Evolutionary conservation across 2,113 vertebrate species (phyloP), one percentile per base, ranked within the genome.

Genomic region (Halichoeres trimaculatus): DNA sequence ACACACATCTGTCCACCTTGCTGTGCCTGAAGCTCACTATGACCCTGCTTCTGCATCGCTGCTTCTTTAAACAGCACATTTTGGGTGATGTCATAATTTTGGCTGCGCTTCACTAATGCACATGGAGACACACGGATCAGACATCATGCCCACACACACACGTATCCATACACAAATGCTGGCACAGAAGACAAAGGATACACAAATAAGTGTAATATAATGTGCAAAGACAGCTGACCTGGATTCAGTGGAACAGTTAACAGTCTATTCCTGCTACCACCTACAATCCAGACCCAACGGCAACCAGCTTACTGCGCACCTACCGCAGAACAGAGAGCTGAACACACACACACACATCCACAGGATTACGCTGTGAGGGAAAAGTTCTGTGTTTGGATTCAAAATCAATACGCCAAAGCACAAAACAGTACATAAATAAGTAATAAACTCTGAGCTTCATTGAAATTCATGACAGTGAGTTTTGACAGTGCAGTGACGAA

Each of bases 151-250:
- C 43, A 45, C 43, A 45, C 17, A 45, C 24, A 64, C 50, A 34
- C 34, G 22, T 50, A 67, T 0, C 2, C 72, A 5, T 47, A 41
- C 62, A 65, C 40, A 40, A 30, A 30, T 30, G 0, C 20, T 4
- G 24, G 30, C 59, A 58, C 57, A 41, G 45, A 38, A 70, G 55
- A 82, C 64, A 80, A 69, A 72, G 51, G 47, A 58, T 65, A 58
- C 70, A 59, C 62, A 70, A 58, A 76, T 60, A 71, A 79, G 82
- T 67, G 47, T 23, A 69, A 76, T 43, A 35, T 82, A 76, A 90
- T 76, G 57, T 56, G 51, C 72, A 67, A 52, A 67, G 90, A 88
- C 86, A 86, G 85, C 76, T 88, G 87, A 88, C 78, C 85, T 85
- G 80, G 53, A 85, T 89, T 88, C 74, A 82, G 72, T 30, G 64